phyloP scores from a whole-genome alignment of 2,113 vertebrate genomes.

The Brachyhypopomus occidentalis region DNA sequence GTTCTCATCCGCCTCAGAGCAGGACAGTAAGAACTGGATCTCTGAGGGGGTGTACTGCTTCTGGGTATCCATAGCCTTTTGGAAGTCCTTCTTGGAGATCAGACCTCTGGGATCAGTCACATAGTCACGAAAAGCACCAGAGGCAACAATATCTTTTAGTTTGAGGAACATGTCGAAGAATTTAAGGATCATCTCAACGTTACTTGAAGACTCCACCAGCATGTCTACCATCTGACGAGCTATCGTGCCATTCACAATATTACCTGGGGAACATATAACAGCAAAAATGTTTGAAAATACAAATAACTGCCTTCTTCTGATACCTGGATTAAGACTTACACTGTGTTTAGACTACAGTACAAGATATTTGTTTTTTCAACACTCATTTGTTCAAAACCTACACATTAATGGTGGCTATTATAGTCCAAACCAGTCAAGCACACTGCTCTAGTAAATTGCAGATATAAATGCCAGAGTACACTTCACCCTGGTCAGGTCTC shows the following conservation, averaged over 20 bases:
- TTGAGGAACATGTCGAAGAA: slow-evolving; percentile 99
- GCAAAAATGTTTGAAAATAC: background rate
- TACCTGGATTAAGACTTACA: too few species aligned
- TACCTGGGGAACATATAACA: slow-evolving; percentile 74
- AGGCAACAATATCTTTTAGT: slow-evolving; percentile 92
- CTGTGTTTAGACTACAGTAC: too few species aligned
- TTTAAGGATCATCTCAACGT: slow-evolving; percentile 97
- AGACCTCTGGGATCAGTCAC: slow-evolving; percentile 89
- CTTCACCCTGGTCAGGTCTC: too few species aligned
- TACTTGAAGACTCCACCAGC: slow-evolving; percentile 96
- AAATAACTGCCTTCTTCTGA: background rate
- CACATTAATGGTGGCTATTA: too few species aligned
- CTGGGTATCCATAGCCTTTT: slow-evolving; percentile 98
- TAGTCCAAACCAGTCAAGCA: too few species aligned
- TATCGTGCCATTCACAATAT: slow-evolving; percentile 94
- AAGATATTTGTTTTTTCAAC: too few species aligned
- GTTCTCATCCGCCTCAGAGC: slow-evolving; percentile 94
- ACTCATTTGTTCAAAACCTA: too few species aligned
- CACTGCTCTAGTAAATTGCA: too few species aligned
- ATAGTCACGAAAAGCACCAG: slow-evolving; percentile 91
- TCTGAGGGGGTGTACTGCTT: slow-evolving; percentile 89
- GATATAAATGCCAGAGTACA: too few species aligned
- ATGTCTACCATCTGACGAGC: slow-evolving; percentile 99
- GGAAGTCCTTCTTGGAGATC: slow-evolving; percentile 98
- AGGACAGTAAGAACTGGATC: slow-evolving; percentile 95